Conservation (phyloP, 64 coral and sea anemone genomes). For the Montipora foliosa region DNA sequence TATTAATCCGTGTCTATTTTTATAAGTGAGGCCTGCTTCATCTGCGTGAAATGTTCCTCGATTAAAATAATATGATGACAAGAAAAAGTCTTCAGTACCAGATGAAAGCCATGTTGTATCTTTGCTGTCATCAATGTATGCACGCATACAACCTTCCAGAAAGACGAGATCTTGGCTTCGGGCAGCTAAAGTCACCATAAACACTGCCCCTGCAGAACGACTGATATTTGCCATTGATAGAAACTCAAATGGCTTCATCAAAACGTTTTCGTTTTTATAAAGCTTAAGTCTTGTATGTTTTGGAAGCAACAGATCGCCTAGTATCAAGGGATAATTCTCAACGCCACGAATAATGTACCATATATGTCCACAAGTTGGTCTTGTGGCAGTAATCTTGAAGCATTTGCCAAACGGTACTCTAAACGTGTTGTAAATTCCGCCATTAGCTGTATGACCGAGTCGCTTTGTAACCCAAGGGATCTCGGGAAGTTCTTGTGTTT, state of each 20-base stretch:
- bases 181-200: slow-evolving; percentile 47
- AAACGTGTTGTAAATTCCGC: slow-evolving; percentile 63
- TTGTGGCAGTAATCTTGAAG: slow-evolving; percentile 35
- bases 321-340: slow-evolving; percentile 2
- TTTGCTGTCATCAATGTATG: slow-evolving; percentile 48
- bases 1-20: neutral
- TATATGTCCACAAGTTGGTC: neutral
- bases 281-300: slow-evolving; percentile 14
- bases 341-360: slow-evolving; percentile 64
- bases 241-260: slow-evolving; percentile 44
- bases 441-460: slow-evolving; percentile 46
- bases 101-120: slow-evolving; percentile 67
- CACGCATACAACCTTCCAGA: slow-evolving; percentile 61
- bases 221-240: slow-evolving; percentile 9
- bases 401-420: slow-evolving; percentile 45
- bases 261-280: slow-evolving; percentile 24
- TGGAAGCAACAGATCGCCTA: slow-evolving; percentile 36
- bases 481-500: neutral
- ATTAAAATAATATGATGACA: slow-evolving; percentile 64
- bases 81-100: slow-evolving; percentile 72
- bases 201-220: slow-evolving; percentile 36
- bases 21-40: slow-evolving; percentile 9
- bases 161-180: slow-evolving; percentile 8
- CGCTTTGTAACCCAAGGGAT: slow-evolving; percentile 29
- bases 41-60: slow-evolving; percentile 9